These are phyloP conservation scores for Macrotrachela quadricornifera DNA, from an alignment of 1,140 invertebrate species.

Conservation along the genomic window DNA sequence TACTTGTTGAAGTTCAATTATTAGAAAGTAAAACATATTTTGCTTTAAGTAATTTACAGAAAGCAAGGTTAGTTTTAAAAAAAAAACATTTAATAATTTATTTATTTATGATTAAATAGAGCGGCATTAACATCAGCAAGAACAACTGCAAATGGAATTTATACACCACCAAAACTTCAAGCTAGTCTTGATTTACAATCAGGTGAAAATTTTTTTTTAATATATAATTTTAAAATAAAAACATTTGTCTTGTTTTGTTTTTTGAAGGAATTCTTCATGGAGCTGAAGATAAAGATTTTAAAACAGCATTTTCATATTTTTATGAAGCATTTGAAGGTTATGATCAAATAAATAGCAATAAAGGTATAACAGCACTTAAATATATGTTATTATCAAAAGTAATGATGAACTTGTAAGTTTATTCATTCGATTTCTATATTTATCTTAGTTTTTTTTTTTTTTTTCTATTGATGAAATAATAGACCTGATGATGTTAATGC, in stretches of 20 bases:
- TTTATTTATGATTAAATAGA: slow-evolving; percentile 24
- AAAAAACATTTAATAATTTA: background rate
- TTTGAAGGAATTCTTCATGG: slow-evolving; percentile 54
- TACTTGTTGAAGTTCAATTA: no score
- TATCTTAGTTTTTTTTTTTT: no score
- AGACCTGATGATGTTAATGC: slow-evolving; percentile 76
- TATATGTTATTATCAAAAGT: slow-evolving; percentile 99
- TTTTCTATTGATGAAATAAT: slow-evolving; percentile 22
- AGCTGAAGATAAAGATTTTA: slow-evolving; percentile 95
- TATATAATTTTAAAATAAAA: background rate
- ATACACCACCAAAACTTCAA: slow-evolving; percentile 93
- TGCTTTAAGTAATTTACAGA: slow-evolving; percentile 80
- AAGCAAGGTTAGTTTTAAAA: slow-evolving; percentile 40
- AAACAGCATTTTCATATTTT: slow-evolving; percentile 98
- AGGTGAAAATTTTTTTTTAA: slow-evolving; percentile 26
- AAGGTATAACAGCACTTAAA: slow-evolving; percentile 76
- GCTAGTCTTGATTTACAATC: slow-evolving; percentile 88
- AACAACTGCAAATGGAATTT: slow-evolving; percentile 96
- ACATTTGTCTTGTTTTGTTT: slow-evolving; percentile 25
- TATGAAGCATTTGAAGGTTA: slow-evolving; percentile 99
- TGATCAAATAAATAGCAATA: slow-evolving; percentile 57
- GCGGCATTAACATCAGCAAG: slow-evolving; percentile 88
- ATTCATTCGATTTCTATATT: no score
- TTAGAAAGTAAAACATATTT: no score
- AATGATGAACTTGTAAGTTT: slow-evolving; percentile 57